Evolutionary conservation across 2,888 invertebrate genomes (phyloP).

Genomic region (Druceiella hillmani): DNA sequence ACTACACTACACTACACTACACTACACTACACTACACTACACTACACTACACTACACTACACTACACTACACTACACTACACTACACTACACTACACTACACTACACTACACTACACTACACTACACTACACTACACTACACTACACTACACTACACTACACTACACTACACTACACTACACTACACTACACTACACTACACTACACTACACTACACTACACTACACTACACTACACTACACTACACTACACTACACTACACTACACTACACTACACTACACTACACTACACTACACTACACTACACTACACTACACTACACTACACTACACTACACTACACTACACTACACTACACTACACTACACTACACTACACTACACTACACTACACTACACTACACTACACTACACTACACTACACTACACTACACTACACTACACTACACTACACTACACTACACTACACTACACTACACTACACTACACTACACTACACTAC

Average conservation of each 20-base stretch:
- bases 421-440: slow-evolving; percentile 2
- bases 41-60: slow-evolving; percentile 2
- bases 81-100: neutral
- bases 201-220: slow-evolving; percentile 1
- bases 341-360: slow-evolving; percentile 1
- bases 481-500: slow-evolving; percentile 1
- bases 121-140: neutral
- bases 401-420: neutral
- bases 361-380: slow-evolving; percentile 1
- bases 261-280: slow-evolving; percentile 2
- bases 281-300: slow-evolving; percentile 1
- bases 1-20: neutral
- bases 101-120: slow-evolving; percentile 1
- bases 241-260: slow-evolving; percentile 1
- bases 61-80: slow-evolving; percentile 2
- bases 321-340: slow-evolving; percentile 1
- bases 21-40: neutral
- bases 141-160: slow-evolving; percentile 1
- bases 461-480: slow-evolving; percentile 1
- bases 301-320: slow-evolving; percentile 3
- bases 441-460: slow-evolving; percentile 1
- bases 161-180: slow-evolving; percentile 1
- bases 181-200: slow-evolving; percentile 3
- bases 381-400: slow-evolving; percentile 2
- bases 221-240: slow-evolving; percentile 3